Percentiles rank a stretch among this genome's conserved stretches.
These are phyloP conservation scores for Sander vitreus DNA, from an alignment of 2,113 vertebrate genomes.

Conservation along the genomic window DNA sequence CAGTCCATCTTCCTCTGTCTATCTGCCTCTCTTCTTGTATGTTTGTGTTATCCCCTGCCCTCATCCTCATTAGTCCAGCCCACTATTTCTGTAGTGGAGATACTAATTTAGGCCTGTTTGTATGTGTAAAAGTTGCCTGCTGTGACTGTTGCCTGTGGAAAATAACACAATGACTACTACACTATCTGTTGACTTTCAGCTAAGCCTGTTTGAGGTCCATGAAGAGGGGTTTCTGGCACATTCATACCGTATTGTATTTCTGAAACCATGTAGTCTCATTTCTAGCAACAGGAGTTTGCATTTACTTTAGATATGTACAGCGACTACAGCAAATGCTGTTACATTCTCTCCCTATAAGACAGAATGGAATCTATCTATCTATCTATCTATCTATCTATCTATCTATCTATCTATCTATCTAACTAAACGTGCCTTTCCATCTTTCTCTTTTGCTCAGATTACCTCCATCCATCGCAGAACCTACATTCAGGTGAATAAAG, in stretches of 20 bases:
- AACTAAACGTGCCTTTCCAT: constrained; percentile 2
- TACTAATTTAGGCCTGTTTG: background rate
- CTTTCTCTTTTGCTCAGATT: constrained; percentile 46
- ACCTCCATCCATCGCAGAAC: constrained; percentile 60
- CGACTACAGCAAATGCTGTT: background rate
- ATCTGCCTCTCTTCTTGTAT: constrained; percentile 1
- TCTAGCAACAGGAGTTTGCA: background rate
- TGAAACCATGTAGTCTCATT: background rate
- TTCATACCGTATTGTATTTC: background rate
- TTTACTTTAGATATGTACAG: background rate
- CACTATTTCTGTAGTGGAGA: background rate
- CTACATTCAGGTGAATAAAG: constrained; percentile 60
- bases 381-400: background rate
- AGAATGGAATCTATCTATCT: background rate
- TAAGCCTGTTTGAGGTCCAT: background rate
- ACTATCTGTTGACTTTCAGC: constrained; percentile 18
- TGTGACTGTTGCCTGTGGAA: constrained; percentile 13
- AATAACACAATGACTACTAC: constrained; percentile 4
- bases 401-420: constrained; percentile 5
- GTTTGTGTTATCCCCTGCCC: constrained; percentile 25
- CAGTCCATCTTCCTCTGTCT: constrained; percentile 32
- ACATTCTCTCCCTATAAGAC: background rate
- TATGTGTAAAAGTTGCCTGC: background rate
- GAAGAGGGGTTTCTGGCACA: background rate
- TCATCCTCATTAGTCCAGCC: background rate